phyloP scores from a whole-genome alignment of 2,113 vertebrate species.

The Bostrychus sinensis region DNA sequence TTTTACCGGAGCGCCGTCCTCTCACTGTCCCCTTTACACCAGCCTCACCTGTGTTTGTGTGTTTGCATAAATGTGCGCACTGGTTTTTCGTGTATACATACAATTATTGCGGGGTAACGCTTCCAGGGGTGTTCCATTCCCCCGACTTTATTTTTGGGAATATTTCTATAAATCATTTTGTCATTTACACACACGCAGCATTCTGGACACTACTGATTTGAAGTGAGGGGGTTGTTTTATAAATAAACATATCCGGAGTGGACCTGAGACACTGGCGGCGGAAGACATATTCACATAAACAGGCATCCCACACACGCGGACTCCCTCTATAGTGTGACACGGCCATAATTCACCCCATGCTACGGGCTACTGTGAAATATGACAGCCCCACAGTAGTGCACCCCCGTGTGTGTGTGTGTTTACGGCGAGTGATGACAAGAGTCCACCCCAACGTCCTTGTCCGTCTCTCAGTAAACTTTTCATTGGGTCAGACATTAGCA shows the following conservation, averaged over 20 bases:
- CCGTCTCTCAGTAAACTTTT: slow-evolving; percentile 79
- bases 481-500: slow-evolving; percentile 79
- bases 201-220: slow-evolving; percentile 77
- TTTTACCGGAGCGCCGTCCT: slow-evolving; percentile 60
- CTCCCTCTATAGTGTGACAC: slow-evolving; percentile 74
- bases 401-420: slow-evolving; percentile 51
- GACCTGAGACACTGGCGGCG: slow-evolving; percentile 35
- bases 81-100: slow-evolving; percentile 29
- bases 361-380: slow-evolving; percentile 79
- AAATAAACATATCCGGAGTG: slow-evolving; percentile 72
- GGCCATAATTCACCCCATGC: slow-evolving; percentile 79
- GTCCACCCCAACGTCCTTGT: slow-evolving; percentile 80
- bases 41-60: slow-evolving; percentile 75
- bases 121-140: slow-evolving; percentile 78
- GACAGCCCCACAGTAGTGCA: slow-evolving; percentile 67
- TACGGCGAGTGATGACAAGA: slow-evolving; percentile 64
- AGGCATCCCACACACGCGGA: slow-evolving; percentile 49
- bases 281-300: slow-evolving; percentile 58
- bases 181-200: slow-evolving; percentile 76
- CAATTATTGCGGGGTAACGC: slow-evolving; percentile 38
- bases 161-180: slow-evolving; percentile 84
- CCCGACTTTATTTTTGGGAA: slow-evolving; percentile 72
- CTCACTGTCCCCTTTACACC: slow-evolving; percentile 81
- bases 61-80: slow-evolving; percentile 36
- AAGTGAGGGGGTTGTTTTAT: slow-evolving; percentile 73